A percentile compares a stretch with the other conserved stretches of the same genome.
These are phyloP conservation scores for Hassar affinis DNA, from an alignment of 2,113 vertebrate genomes.

Conservation along the genomic window DNA sequence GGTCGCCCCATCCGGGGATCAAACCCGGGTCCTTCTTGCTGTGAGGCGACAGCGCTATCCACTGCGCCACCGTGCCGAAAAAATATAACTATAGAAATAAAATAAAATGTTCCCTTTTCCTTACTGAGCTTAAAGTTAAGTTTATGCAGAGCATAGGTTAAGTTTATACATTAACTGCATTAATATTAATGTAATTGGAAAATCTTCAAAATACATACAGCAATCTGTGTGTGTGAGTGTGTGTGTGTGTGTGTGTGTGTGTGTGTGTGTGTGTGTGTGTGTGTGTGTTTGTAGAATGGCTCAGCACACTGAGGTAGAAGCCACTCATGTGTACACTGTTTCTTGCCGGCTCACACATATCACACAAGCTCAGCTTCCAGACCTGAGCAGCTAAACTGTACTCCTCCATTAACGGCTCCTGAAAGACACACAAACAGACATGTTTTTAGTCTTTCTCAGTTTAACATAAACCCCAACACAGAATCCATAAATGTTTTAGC, in stretches of 20 bases:
- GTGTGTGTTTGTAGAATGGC: not conserved
- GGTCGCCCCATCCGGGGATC: no score
- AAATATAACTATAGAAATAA: no score
- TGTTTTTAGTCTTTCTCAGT: not conserved
- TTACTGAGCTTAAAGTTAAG: no score
- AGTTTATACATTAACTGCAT: no score
- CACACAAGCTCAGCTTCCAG: conserved; percentile 97
- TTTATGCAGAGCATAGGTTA: no score
- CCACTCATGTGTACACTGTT: conserved; percentile 98
- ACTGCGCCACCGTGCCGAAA: no score
- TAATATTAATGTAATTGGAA: no score
- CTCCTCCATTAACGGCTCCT: conserved; percentile 98
- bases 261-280: not conserved
- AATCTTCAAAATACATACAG: no score
- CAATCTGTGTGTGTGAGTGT: no score
- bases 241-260: not conserved
- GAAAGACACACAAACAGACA: conserved; percentile 33
- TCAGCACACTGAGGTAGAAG: conserved; percentile 88
- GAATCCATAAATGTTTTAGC: not conserved
- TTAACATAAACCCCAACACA: not conserved
- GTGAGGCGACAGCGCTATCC: no score
- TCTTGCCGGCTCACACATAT: conserved; percentile 97
- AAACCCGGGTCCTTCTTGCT: no score
- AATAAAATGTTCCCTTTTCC: no score
- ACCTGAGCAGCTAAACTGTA: conserved; percentile 98